Base-by-base conservation (phyloP, 2,797 vertebrate genomes). In the Channa striata region DNA sequence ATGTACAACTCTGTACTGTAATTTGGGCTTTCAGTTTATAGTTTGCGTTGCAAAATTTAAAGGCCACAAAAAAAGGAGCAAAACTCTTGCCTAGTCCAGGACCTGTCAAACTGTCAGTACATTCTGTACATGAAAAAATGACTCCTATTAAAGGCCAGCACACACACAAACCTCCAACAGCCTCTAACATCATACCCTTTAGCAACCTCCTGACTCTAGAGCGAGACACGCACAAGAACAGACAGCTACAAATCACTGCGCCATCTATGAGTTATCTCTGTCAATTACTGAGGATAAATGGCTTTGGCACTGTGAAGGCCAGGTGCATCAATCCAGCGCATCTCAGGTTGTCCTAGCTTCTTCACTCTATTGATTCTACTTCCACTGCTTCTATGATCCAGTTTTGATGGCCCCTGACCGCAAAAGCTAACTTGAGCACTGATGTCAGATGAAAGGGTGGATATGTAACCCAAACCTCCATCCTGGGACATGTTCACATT, bases 281-380 rank as follows among this genome's bases (percentile, higher is more conserved):
- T 92, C 91, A 92, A 92, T 93, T 92, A 92, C 86, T 71, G 68
- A 72, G 72, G 44, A 92, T 88, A 53, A 92, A 92, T 87, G 87
- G 64, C 67, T 84, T 72, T 81, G 84, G 84, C 84, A 79, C 68
- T 17, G 52, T 60, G 85, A 90, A 91, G 90, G 91, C 89, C 89
- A 78, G 83, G 84, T 66, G 72, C 89, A 93, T 91, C 85, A 91
- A 89, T 93, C 83, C 78, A 19, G 19, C 8, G 1, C 14, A 16
- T 63, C 75, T 69, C 81, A 17, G 62, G 14, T 77, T 77, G 73
- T 76, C 78, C 72, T 47, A 44, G 62, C 87, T 80, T 79, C 74
- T 85, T 65, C 74, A 78, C 74, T 68, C 78, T 83, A 93, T 93
- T 68, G 91, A 92, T 93, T 89, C 78, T 59, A 57, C 78, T 82